Evolutionary conservation across 2,113 vertebrate species (phyloP), one percentile per base, ranked within the genome.

Genomic region (Ariopsis seemanni): DNA sequence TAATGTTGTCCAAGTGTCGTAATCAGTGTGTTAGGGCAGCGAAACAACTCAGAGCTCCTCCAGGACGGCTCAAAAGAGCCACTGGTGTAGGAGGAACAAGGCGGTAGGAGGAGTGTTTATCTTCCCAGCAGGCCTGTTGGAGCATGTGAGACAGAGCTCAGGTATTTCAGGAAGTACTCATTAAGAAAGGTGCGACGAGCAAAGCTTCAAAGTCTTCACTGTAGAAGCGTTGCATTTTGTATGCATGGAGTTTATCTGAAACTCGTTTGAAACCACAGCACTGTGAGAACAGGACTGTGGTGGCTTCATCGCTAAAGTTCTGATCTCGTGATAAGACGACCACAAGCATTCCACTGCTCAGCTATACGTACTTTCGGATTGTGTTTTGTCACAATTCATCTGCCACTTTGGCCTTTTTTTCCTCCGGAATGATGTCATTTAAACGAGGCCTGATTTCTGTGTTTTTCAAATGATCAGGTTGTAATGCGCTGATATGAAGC

Each of bases 161-260:
- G 81, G 89, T 84, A 86, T 90, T 87, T 86, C 84, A 90, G 84
- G 84, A 88, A 88, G 89, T 80, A 30, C 82, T 86, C 74, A 72
- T 78, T 90, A 83, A 88, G 25, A 83, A 22, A 71, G 83, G 83
- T 50, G 42, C 60, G 84, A 69, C 78, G 17, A 63, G 79, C 84
- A 75, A 50, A 42, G 48, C 55, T 60, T 9, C 17, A 55, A 48
- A 72, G 27, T 55, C 72, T 79, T 83, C 71, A 27, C 12, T 83
- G 52, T 71, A 58, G 79, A 72, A 5, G 63, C 53, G 63, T 34
- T 69, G 80, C 42, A 69, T 60, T 52, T 69, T 78, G 80, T 77
- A n/a, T 79, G 63, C 57, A 77, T 82, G 52, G 22, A 18, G 75
- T 62, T 84, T 62, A 57, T 87, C 79, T 1, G 6, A 48, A 55